phyloP scores from a whole-genome alignment of 2,113 vertebrate genomes.

The Neotragus moschatus region DNA sequence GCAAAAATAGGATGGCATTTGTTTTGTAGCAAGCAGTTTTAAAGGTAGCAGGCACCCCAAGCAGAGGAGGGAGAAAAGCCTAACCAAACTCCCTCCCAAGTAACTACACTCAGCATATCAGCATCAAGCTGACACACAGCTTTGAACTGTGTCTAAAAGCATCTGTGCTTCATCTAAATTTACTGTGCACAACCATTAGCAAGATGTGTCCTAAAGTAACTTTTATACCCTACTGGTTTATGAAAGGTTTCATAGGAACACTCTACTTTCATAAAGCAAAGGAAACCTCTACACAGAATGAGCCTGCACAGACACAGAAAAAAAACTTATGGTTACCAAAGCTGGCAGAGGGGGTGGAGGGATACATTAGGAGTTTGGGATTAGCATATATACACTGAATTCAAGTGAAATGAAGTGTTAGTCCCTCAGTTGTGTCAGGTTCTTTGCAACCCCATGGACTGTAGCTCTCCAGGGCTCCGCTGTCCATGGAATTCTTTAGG shows the following conservation, averaged over 20 bases:
- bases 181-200: neutral
- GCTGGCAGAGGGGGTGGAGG: neutral
- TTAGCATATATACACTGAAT: neutral
- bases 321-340: neutral
- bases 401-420: neutral
- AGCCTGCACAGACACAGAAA: neutral
- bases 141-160: neutral
- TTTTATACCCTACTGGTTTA: neutral
- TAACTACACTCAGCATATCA: neutral
- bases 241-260: neutral
- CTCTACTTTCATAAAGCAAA: neutral
- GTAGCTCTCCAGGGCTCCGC: neutral
- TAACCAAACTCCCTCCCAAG: neutral
- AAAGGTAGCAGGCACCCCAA: neutral
- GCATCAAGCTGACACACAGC: neutral
- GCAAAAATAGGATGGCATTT: neutral
- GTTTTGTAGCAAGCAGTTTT: neutral
- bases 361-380: neutral
- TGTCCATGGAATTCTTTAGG: neutral
- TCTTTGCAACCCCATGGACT: neutral
- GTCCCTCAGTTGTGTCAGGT: neutral
- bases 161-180: neutral
- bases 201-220: neutral
- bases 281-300: neutral
- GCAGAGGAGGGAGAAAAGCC: neutral